These are phyloP conservation scores for Enteromius trimaculatus DNA, from an alignment of 2,797 vertebrate genomes.

Conservation along the genomic window DNA sequence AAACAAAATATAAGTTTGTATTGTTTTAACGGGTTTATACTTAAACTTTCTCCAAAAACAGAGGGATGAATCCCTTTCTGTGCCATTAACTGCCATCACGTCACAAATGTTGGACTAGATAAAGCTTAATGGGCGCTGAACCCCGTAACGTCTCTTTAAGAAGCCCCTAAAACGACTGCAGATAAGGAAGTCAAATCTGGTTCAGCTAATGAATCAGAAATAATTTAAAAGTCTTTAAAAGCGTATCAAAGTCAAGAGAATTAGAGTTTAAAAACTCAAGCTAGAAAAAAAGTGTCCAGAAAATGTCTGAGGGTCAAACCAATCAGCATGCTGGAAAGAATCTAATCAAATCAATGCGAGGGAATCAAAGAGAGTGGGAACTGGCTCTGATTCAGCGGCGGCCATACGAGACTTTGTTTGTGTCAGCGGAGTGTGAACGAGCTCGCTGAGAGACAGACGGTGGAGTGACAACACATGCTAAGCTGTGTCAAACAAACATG, in stretches of 20 bases:
- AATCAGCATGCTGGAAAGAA: slow-evolving; percentile 14
- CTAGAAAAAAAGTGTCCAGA: not conserved
- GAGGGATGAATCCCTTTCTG: not conserved
- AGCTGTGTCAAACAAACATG: slow-evolving; percentile 50
- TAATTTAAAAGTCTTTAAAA: slow-evolving; percentile 24
- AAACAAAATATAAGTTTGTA: not conserved
- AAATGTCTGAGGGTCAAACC: slow-evolving; percentile 29
- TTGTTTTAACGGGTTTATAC: not conserved
- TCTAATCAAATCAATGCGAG: slow-evolving; percentile 26
- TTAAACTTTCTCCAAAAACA: not conserved
- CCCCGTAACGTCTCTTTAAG: not conserved
- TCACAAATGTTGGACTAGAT: slow-evolving; percentile 13
- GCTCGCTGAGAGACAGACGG: slow-evolving; percentile 22
- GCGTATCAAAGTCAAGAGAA: slow-evolving; percentile 31
- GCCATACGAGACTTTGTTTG: slow-evolving; percentile 22
- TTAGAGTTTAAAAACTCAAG: slow-evolving; percentile 3
- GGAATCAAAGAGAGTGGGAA: slow-evolving; percentile 5
- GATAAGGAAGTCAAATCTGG: slow-evolving; percentile 27
- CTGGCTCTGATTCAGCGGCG: slow-evolving; percentile 5
- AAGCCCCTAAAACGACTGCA: slow-evolving; percentile 15
- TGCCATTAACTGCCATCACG: slow-evolving; percentile 13
- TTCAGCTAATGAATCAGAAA: slow-evolving; percentile 33
- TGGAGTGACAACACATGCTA: slow-evolving; percentile 46
- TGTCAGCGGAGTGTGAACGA: slow-evolving; percentile 31
- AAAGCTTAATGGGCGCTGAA: not conserved